A percentile compares a stretch with the other conserved stretches of the same genome.
Conservation (phyloP, 2,888 invertebrate species). For the Galeopsomyia nigrocyanea region DNA sequence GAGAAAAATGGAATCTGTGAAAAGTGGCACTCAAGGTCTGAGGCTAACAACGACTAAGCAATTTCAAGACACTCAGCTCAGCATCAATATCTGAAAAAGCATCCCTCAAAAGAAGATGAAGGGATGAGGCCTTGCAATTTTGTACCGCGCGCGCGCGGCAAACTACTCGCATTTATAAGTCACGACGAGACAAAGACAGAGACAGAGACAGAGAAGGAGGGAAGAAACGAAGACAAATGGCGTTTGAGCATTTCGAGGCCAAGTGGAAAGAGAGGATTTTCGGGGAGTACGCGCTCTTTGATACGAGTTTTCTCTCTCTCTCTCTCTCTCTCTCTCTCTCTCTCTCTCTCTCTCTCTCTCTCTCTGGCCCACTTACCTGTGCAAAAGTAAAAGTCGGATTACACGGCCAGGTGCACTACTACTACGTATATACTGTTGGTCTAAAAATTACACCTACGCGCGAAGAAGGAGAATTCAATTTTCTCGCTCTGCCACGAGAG, state of each 20-base stretch:
- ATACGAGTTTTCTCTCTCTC: not conserved
- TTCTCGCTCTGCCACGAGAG: too few species aligned
- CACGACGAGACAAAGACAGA: slow-evolving; percentile 21
- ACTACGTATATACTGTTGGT: not conserved
- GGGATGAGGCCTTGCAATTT: not conserved
- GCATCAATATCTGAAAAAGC: too few species aligned
- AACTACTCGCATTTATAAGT: slow-evolving; percentile 9
- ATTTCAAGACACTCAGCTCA: too few species aligned
- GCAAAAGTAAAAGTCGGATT: slow-evolving; percentile 32
- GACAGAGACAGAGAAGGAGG: not conserved
- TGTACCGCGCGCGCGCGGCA: not conserved
- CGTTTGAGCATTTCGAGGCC: slow-evolving; percentile 29
- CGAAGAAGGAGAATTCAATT: not conserved
- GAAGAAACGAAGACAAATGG: slow-evolving; percentile 41
- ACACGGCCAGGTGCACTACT: not conserved
- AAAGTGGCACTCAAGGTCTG: not conserved
- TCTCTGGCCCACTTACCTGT: slow-evolving; percentile 4
- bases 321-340: not conserved
- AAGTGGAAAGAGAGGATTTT: slow-evolving; percentile 32
- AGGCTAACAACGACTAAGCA: too few species aligned
- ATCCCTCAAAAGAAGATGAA: not conserved
- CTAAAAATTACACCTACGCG: not conserved
- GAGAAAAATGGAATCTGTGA: not conserved
- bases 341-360: slow-evolving; percentile 25
- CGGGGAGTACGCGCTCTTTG: slow-evolving; percentile 9